phyloP scores from a whole-genome alignment of 2,797 vertebrate genomes.

The Otolemur crassicaudatus region DNA sequence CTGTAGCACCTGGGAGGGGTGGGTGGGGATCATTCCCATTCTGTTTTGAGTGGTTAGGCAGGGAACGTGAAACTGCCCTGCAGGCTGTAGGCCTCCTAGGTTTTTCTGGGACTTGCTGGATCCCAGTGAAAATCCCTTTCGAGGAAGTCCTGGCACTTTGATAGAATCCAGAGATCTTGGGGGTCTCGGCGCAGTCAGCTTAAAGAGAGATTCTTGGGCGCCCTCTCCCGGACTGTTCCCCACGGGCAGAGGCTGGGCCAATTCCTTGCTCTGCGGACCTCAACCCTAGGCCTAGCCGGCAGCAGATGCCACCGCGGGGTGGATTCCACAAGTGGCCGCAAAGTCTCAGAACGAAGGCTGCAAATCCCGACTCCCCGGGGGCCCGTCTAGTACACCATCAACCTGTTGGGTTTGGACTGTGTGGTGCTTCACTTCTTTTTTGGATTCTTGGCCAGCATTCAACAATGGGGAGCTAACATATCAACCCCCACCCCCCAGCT shows the following conservation, averaged over 20 bases:
- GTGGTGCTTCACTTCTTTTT: background rate
- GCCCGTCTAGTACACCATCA: background rate
- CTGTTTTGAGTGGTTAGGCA: background rate
- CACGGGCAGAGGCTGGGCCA: background rate
- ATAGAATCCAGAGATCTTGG: background rate
- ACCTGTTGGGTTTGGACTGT: background rate
- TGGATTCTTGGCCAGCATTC: background rate
- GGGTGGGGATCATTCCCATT: rapidly evolving
- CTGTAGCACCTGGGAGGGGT: background rate
- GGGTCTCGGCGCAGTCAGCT: background rate
- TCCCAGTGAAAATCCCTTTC: background rate
- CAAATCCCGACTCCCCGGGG: rapidly evolving
- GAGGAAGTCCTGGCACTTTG: background rate
- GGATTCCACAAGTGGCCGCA: background rate
- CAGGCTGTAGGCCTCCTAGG: background rate
- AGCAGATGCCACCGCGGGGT: background rate
- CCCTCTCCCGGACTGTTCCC: background rate
- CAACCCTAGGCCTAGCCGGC: background rate
- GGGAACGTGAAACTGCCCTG: background rate
- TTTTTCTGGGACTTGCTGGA: background rate
- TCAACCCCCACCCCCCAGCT: background rate
- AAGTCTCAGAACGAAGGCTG: background rate
- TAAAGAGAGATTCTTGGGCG: background rate
- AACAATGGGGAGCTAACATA: background rate
- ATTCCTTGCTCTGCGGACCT: background rate